Conservation (phyloP, 2,113 vertebrate genomes). For the Mus pahari region DNA sequence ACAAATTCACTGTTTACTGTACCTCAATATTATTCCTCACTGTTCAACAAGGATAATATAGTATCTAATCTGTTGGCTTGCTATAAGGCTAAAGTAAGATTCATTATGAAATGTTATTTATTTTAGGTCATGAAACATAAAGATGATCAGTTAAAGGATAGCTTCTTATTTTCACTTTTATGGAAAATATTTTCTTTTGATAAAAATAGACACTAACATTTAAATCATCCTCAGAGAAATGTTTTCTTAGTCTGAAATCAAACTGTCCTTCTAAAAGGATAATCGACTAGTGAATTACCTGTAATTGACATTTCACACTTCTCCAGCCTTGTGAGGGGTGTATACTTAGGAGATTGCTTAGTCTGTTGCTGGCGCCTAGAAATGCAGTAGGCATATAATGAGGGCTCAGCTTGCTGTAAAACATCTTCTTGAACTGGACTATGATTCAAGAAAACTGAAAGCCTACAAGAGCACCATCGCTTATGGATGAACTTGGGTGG, state of each 20-base stretch:
- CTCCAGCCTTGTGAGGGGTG: neutral
- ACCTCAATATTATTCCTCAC: neutral
- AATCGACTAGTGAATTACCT: neutral
- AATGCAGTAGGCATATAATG: neutral
- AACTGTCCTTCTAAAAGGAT: constrained; percentile 2
- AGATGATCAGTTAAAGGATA: constrained; percentile 32
- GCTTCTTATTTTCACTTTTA: neutral
- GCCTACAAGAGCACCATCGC: accelerated
- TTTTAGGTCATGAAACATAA: constrained; percentile 8
- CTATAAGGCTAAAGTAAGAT: neutral
- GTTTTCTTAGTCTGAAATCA: neutral
- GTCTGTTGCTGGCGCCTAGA: neutral
- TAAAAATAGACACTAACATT: constrained; percentile 18
- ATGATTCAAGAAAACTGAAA: neutral
- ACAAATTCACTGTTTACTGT: neutral
- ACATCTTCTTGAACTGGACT: neutral
- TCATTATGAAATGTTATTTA: constrained; percentile 15
- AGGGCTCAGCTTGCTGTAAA: neutral
- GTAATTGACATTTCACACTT: neutral
- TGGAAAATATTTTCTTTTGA: neutral
- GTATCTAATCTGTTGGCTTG: neutral
- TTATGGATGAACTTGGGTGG: neutral
- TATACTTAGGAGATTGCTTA: neutral
- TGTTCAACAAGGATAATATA: neutral
- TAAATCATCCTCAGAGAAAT: neutral